phyloP scores from a whole-genome alignment of 1,140 invertebrate genomes.

The Paramacrobiotus metropolitanus region DNA sequence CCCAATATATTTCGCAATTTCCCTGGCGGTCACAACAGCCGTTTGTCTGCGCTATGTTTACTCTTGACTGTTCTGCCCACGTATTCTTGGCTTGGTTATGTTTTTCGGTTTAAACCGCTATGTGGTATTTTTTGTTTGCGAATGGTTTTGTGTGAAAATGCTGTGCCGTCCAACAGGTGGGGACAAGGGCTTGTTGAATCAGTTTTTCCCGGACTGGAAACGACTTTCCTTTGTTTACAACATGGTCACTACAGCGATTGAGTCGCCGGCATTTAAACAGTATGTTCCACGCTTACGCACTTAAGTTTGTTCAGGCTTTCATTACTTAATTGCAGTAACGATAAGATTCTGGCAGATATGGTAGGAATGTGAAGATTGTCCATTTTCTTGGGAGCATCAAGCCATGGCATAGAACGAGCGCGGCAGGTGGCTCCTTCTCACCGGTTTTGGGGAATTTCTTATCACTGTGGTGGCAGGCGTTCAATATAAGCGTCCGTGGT shows the following conservation, averaged over 20 bases:
- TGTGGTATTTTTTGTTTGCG: too few relatives aligned
- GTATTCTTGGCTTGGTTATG: too few relatives aligned
- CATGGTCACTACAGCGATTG: constrained; percentile 75
- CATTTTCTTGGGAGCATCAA: constrained; percentile 90
- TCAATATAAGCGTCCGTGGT: constrained; percentile 49
- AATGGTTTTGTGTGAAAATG: neutral
- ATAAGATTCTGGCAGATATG: constrained; percentile 40
- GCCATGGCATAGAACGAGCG: constrained; percentile 43
- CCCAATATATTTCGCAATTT: too few relatives aligned
- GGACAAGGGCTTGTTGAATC: constrained; percentile 80
- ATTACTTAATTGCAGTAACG: neutral
- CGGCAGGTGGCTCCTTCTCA: constrained; percentile 10
- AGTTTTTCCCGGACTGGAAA: constrained; percentile 78
- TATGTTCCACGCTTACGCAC: constrained; percentile 28
- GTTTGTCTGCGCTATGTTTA: too few relatives aligned
- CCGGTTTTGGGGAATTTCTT: constrained; percentile 28
- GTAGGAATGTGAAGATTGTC: constrained; percentile 71
- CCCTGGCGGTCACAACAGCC: too few relatives aligned
- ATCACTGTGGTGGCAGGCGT: constrained; percentile 77
- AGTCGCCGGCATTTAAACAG: constrained; percentile 92
- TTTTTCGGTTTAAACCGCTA: too few relatives aligned
- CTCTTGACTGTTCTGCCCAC: too few relatives aligned
- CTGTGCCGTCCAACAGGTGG: constrained; percentile 36
- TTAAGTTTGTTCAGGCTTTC: neutral
- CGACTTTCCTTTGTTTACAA: constrained; percentile 96